Evolutionary conservation across 2,888 invertebrate species (phyloP), one percentile per base, ranked within the genome.

Genomic region (Bruchidius siliquastri): DNA sequence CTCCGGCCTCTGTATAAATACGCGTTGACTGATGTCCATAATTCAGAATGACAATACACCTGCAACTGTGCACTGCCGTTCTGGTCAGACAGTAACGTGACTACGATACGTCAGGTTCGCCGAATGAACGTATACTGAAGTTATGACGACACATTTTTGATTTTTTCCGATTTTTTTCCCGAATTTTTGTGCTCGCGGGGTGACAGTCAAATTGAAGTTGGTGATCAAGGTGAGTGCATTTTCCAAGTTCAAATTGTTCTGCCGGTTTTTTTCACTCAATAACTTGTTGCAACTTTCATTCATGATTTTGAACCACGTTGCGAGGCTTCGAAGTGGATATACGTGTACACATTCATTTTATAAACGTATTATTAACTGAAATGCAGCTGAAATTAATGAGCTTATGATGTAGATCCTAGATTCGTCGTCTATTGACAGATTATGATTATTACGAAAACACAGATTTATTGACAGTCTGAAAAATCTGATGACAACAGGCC

Each of bases 31-130:
- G 73, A 74, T 69, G 74, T 73, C 73, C 76, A 75, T 70, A 72
- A 69, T 67, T 73, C 73, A 80, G 76, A 78, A 83, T 83, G 82
- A 77, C 80, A 77, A 75, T 77, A 77, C 79, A 79, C 78, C 76
- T 80, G 79, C 26, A 69, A 69, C 26, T 69, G 22, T 69, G 26
- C 69, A 69, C 69, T 69, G 69, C 69, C 49, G 6, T 3, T 49
- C 49, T 13, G 49, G 49, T 49, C 13, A 13, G 13, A 49, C 1
- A 49, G 13, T 49, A 49, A 49, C 49, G 49, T 49, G 49, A 49
- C 49, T 49, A 49, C 49, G 18, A 49, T 49, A 49, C 49, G 49
- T 49, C 49, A 49, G 49, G 18, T 49, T 49, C 18, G 49, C 13
- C 13, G 49, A 13, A 13, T 13, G 49, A 3, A 18, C 18, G 13